Base-by-base conservation (phyloP, 2,888 invertebrate genomes). In the Metopia argyrocephala region DNA sequence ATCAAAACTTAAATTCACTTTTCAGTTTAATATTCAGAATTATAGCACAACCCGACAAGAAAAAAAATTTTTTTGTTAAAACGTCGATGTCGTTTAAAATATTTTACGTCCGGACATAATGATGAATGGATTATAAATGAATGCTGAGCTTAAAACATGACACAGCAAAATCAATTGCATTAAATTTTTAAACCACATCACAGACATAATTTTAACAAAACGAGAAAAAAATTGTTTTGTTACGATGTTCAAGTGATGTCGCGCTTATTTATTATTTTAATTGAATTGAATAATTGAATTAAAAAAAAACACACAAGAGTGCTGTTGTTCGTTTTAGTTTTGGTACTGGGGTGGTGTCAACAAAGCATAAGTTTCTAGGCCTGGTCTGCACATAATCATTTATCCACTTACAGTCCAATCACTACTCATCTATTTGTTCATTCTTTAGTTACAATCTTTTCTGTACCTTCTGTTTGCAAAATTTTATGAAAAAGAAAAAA, bases 241-340 rank as follows among this genome's bases (percentile, higher is more conserved):
- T 25, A 18, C 15, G 20, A 15, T 38, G 9, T 38, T 38, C 15
- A 48, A 25, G 20, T 54, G 38, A 64, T 71, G 50, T 56, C 61
- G 50, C 28, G 45, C 38, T 46, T 57, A 61, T 80, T 57, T 65
- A 23, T 71, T 61, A 48, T 31, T 78, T 25, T 21, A n/a, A 38
- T 69, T 78, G 66, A 81, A 81, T 81, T 81, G 66, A 75, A 78
- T 81, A 81, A 81, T 81, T 81, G 81, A 81, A 81, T 81, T 65
- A 65, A 78, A 81, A 59, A 38, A 38, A 38, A 9, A 38, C 9
- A 38, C 9, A 38, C 38, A 38, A 15, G 15, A 68, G 15, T 66
- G 65, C 46, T 70, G 79, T 79, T 79, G 75, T 65, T 59, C 79
- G 76, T 64, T 76, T 52, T 66, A 70, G 65, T 70, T 23, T 46